phyloP scores from a whole-genome alignment of 2,797 vertebrate species.

The Bufotes viridis region DNA sequence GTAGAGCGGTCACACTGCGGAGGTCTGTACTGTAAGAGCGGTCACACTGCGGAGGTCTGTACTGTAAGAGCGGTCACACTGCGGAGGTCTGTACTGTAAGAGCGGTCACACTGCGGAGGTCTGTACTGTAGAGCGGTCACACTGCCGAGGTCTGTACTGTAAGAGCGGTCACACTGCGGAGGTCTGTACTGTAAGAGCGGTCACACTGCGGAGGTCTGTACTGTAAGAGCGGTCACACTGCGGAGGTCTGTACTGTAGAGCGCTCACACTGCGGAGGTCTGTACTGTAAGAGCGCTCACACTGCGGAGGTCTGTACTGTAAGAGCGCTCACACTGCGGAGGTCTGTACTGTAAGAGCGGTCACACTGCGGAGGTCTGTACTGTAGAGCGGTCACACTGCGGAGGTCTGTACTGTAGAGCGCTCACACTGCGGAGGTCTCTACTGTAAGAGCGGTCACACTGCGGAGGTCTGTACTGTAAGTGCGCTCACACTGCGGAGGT shows the following conservation, averaged over 20 bases:
- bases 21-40: neutral
- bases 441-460: neutral
- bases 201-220: neutral
- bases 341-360: neutral
- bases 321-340: neutral
- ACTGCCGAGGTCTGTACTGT: neutral
- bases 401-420: too few relatives aligned
- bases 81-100: neutral
- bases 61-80: slow-evolving; percentile 3
- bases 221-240: neutral
- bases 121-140: neutral
- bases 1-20: neutral
- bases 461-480: neutral
- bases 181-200: neutral
- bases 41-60: neutral
- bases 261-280: neutral
- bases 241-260: neutral
- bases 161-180: neutral
- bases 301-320: neutral
- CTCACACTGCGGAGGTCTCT: neutral
- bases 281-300: neutral
- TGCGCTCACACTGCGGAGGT: neutral
- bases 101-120: neutral
- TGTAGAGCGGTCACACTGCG: too few relatives aligned
- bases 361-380: neutral